Evolutionary conservation across 2,797 vertebrate genomes (phyloP).

Genomic region (Halcyon badia): DNA sequence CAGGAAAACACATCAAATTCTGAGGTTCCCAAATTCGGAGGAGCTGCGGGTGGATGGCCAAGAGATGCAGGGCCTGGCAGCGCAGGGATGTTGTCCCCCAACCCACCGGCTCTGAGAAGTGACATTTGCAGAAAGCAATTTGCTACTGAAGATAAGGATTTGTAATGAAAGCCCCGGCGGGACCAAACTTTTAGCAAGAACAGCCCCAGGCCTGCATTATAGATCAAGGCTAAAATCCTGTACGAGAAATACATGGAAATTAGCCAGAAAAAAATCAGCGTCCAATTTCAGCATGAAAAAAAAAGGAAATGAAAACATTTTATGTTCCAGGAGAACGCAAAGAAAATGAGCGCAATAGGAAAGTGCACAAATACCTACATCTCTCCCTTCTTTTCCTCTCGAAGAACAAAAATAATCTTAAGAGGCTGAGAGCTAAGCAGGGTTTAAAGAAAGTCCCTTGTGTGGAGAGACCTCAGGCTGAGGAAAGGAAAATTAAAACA

Average conservation of each 20-base stretch:
- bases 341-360: background rate
- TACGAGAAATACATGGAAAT: conserved; percentile 32
- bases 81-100: fast-evolving
- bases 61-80: fast-evolving
- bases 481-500: conserved; percentile 45
- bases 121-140: background rate
- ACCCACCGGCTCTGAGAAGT: fast-evolving
- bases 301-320: background rate
- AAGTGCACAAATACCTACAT: background rate
- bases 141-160: conserved; percentile 48
- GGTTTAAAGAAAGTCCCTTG: conserved; percentile 27
- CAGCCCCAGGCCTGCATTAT: conserved; percentile 37
- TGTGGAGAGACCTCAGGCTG: conserved; percentile 2
- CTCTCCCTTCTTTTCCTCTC: background rate
- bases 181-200: conserved; percentile 57
- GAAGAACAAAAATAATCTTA: conserved; percentile 21
- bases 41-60: fast-evolving
- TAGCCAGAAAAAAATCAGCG: conserved; percentile 1
- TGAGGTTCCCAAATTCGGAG: background rate
- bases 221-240: conserved; percentile 53
- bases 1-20: fast-evolving
- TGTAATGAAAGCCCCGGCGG: background rate
- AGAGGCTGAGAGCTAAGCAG: background rate
- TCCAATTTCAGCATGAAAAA: conserved; percentile 2
- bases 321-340: background rate